Evolutionary conservation across 2,113 vertebrate genomes (phyloP), one percentile per base, ranked within the genome.

Genomic region (Drymodes brunneopygia): DNA sequence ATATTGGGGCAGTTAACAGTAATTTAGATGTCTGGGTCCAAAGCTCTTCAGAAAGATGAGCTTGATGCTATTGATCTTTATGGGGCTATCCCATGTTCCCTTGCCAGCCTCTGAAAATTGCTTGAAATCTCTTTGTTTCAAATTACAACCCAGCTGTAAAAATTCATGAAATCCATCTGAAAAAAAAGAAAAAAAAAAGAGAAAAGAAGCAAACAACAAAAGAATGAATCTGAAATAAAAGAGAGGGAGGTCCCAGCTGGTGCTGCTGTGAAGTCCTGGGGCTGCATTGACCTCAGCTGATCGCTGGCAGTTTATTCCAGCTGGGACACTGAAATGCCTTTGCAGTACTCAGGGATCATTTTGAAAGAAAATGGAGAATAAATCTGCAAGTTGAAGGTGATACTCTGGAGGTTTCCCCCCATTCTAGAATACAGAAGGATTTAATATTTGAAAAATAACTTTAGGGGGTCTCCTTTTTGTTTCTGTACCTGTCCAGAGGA

Each of bases 371-470:
- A 82, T 11, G 8, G 35, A 78, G 48, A 74, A 44, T n/a, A 60
- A 78, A 79, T 91, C 12, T 67, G 9, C 3, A 10, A 51, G 9
- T 25, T 22, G 47, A 58, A 51, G 42, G 35, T 57, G 50, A 70
- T 58, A 22, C 12, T 47, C 8, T 28, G 22, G 4, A 1, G 2
- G 12, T 25, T 35, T 6, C 0, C 1, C 6, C 7, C 5, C 6
- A 3, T 38, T 87, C 31, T 80, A 20, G 24, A 73, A 47, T 78
- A 28, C 17, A 42, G 22, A 51, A 38, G 9, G 11, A 35, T 88
- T 67, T 64, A 48, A 42, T 67, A 81, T 44, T 50, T 86, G 47
- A 66, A 86, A 71, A 86, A 45, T 27, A 47, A 29, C 45, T 67
- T 44, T 29, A 21, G 28, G 7, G 12, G 17, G 4, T 12, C n/a